These are phyloP conservation scores for Chloroceryle amazona DNA, from an alignment of 2,797 vertebrate genomes.

Conservation along the genomic window DNA sequence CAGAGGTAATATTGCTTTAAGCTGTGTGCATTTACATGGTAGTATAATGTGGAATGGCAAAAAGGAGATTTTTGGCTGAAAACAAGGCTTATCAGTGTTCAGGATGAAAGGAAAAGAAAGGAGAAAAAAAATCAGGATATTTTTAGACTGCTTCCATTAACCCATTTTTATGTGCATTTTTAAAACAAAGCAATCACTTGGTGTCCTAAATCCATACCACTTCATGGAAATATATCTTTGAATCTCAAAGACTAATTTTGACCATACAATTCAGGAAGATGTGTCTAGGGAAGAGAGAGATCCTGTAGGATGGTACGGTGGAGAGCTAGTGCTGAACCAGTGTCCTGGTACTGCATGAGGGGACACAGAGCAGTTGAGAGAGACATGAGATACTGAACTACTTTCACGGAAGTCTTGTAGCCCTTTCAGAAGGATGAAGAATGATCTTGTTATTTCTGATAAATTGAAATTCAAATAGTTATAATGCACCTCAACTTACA, in stretches of 20 bases:
- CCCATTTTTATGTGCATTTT: neutral
- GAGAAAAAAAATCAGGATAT: neutral
- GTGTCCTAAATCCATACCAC: neutral
- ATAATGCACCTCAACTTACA: neutral
- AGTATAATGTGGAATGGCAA: neutral
- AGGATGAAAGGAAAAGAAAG: neutral
- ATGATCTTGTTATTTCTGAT: neutral
- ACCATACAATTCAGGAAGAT: neutral
- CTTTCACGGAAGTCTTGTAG: neutral
- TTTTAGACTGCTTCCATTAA: constrained; percentile 41
- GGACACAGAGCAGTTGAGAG: neutral
- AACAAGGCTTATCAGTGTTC: neutral
- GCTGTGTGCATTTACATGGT: neutral
- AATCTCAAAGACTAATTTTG: neutral
- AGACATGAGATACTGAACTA: neutral
- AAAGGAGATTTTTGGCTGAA: neutral
- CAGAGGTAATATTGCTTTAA: neutral
- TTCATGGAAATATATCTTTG: neutral
- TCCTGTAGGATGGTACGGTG: neutral
- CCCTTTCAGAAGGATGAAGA: neutral
- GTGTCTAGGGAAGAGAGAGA: neutral
- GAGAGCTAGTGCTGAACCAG: neutral
- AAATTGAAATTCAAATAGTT: neutral
- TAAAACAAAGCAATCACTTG: neutral
- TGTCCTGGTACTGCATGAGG: neutral